These are phyloP conservation scores for Lasioglossum calceatum DNA, from an alignment of 2,888 invertebrate species.

Conservation along the genomic window DNA sequence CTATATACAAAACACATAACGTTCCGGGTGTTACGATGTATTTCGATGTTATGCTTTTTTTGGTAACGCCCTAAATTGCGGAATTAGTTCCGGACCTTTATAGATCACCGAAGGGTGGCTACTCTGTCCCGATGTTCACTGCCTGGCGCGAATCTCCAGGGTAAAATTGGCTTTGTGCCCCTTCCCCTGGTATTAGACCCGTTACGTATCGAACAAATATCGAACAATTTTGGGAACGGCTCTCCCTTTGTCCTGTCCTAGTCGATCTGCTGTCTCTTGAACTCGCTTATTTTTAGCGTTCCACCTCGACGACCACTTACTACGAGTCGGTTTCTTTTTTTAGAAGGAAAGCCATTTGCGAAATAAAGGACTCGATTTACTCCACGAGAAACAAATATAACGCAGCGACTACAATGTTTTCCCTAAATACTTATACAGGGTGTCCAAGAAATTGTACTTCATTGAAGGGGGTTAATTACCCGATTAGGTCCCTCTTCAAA, in stretches of 20 bases:
- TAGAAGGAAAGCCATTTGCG: neutral
- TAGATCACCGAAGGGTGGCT: constrained; percentile 37
- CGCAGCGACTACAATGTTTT: neutral
- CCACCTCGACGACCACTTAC: neutral
- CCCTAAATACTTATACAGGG: no score
- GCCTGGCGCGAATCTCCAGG: constrained; percentile 71
- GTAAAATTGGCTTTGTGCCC: constrained; percentile 76
- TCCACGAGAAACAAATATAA: neutral
- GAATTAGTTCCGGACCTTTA: constrained; percentile 43
- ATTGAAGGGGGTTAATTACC: no score
- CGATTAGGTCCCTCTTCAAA: no score
- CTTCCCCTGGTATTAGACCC: constrained; percentile 59
- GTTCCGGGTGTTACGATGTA: neutral
- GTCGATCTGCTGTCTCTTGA: constrained; percentile 30
- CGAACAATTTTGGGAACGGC: constrained; percentile 65
- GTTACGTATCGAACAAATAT: constrained; percentile 46
- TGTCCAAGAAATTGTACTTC: no score
- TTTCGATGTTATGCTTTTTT: neutral
- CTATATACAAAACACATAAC: neutral
- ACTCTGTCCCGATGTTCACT: constrained; percentile 31
- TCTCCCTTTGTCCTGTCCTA: constrained; percentile 41
- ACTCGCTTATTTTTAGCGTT: constrained; percentile 8
- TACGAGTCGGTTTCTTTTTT: neutral
- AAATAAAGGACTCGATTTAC: neutral
- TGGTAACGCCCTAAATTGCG: neutral